Percentiles rank a stretch among this genome's conserved stretches.
These are phyloP conservation scores for Lynx canadensis DNA, from an alignment of 2,113 vertebrate species.

Conservation along the genomic window DNA sequence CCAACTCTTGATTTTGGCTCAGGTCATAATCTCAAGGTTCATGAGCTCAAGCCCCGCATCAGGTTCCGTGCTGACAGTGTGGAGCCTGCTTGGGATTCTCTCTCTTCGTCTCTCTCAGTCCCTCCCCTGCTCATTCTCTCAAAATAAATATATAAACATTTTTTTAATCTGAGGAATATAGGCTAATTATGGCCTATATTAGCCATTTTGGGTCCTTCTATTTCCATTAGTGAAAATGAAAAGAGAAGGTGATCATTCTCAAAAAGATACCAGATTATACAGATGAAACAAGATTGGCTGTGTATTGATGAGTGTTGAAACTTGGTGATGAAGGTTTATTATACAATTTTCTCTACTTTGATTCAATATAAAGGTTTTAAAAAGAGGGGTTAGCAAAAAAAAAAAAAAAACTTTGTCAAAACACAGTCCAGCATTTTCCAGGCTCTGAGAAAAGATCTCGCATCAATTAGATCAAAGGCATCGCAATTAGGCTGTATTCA, in stretches of 20 bases:
- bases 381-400: constrained; percentile 1
- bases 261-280: not conserved
- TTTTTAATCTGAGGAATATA: not conserved
- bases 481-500: not conserved
- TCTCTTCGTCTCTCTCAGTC: too few species aligned
- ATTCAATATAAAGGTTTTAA: not conserved
- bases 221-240: not conserved
- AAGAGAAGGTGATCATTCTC: not conserved
- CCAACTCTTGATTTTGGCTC: too few species aligned
- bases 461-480: not conserved
- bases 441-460: not conserved
- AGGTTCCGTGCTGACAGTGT: too few species aligned
- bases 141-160: too few species aligned
- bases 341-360: not conserved
- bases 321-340: not conserved
- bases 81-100: too few species aligned
- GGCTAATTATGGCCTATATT: not conserved
- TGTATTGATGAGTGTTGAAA: not conserved
- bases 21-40: too few species aligned
- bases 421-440: not conserved
- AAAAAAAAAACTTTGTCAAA: not conserved
- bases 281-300: not conserved
- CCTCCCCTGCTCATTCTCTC: too few species aligned
- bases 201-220: not conserved
- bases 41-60: too few species aligned